Percentiles rank a stretch among this genome's conserved stretches.
phyloP scores from a whole-genome alignment of 2,888 invertebrate genomes.

The Epistrophella euchroma region DNA sequence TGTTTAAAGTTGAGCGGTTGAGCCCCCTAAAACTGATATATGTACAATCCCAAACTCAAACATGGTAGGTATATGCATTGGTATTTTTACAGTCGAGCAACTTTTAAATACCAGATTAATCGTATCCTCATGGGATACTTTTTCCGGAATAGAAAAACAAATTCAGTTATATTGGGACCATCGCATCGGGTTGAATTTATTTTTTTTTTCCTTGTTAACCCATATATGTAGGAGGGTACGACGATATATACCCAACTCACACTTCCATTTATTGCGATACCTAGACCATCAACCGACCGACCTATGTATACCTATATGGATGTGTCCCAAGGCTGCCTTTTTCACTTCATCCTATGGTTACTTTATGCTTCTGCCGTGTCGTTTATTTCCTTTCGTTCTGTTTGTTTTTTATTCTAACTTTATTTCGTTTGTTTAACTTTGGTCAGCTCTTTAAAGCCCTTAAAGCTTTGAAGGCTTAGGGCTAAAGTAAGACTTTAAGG shows the following conservation, averaged over 20 bases:
- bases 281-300: background rate
- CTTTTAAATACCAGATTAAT: slow-evolving; percentile 73
- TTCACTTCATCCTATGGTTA: slow-evolving; percentile 39
- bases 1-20: slow-evolving; percentile 16
- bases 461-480: slow-evolving; percentile 57
- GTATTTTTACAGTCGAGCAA: slow-evolving; percentile 63
- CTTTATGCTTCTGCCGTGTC: slow-evolving; percentile 42
- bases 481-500: slow-evolving; percentile 56
- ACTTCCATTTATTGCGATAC: background rate
- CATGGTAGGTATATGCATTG: slow-evolving; percentile 24
- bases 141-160: slow-evolving; percentile 58
- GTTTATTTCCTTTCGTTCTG: background rate
- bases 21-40: slow-evolving; percentile 15
- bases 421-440: slow-evolving; percentile 30
- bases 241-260: background rate
- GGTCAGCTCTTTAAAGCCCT: slow-evolving; percentile 16
- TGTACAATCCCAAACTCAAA: slow-evolving; percentile 23
- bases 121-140: slow-evolving; percentile 61
- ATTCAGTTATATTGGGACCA: slow-evolving; percentile 60
- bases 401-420: slow-evolving; percentile 10
- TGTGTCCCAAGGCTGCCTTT: slow-evolving; percentile 54
- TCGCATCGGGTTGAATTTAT: slow-evolving; percentile 22
- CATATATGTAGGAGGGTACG: background rate
- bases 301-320: background rate
- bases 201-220: slow-evolving; percentile 23